A percentile compares a stretch with the other conserved stretches of the same genome.
These are phyloP conservation scores for Labrus mixtus DNA, from an alignment of 2,113 vertebrate species.

Conservation along the genomic window DNA sequence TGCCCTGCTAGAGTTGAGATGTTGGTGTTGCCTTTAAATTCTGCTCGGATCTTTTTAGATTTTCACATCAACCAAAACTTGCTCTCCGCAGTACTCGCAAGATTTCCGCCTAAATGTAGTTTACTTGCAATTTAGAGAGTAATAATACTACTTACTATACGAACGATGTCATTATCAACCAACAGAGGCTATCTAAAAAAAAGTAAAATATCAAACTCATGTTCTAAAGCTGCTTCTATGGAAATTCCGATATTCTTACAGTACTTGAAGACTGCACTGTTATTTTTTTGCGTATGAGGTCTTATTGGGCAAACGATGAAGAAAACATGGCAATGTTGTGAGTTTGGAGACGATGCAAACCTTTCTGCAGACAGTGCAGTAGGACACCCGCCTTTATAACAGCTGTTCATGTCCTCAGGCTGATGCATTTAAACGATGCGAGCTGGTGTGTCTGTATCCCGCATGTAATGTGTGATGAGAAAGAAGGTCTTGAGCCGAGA, in stretches of 20 bases:
- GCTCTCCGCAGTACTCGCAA: neutral
- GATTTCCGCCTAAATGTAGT: neutral
- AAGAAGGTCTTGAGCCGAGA: constrained; percentile 31
- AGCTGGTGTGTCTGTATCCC: constrained; percentile 8
- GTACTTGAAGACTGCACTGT: constrained; percentile 24
- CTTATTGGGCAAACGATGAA: constrained; percentile 29
- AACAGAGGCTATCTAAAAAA: neutral
- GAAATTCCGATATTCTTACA: neutral
- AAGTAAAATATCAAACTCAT: neutral
- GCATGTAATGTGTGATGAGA: constrained; percentile 34
- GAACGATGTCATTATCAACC: neutral
- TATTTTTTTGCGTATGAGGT: constrained; percentile 53
- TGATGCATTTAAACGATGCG: neutral
- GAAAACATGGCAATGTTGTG: constrained; percentile 51
- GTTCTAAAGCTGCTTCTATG: accelerated
- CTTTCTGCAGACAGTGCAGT: neutral
- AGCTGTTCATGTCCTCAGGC: neutral
- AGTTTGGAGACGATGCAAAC: constrained; percentile 38
- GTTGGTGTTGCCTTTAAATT: constrained; percentile 50
- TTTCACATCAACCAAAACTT: neutral
- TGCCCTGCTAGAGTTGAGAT: constrained; percentile 24
- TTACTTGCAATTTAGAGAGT: neutral
- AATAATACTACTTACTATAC: neutral
- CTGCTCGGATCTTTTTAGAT: constrained; percentile 4
- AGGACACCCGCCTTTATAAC: neutral